A percentile compares a stretch with the other conserved stretches of the same genome.
These are phyloP conservation scores for Thomomys bottae DNA, from an alignment of 2,113 vertebrate genomes.

Conservation along the genomic window DNA sequence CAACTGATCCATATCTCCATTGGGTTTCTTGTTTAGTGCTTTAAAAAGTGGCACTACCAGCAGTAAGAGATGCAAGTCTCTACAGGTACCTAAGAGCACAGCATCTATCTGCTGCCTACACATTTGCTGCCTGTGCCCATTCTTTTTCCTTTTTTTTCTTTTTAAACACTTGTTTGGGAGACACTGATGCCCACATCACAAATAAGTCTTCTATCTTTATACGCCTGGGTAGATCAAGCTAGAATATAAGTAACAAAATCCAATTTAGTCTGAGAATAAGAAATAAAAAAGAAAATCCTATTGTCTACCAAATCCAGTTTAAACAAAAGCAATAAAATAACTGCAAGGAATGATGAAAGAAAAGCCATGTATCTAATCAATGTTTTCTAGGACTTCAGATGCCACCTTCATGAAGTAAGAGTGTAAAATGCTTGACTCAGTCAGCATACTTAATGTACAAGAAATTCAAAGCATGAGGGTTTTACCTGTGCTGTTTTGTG, in stretches of 20 bases:
- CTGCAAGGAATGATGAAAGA: background rate
- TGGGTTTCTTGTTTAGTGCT: background rate
- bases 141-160: background rate
- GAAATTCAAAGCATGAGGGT: background rate
- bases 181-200: background rate
- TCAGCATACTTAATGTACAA: accelerated
- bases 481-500: background rate
- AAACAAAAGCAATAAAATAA: background rate
- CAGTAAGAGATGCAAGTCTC: background rate
- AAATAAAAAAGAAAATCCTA: background rate
- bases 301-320: background rate
- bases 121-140: background rate
- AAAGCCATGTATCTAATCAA: background rate
- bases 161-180: background rate
- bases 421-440: background rate
- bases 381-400: background rate
- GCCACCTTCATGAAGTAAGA: background rate
- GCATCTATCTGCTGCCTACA: background rate
- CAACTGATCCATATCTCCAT: background rate
- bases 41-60: background rate
- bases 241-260: constrained; percentile 8
- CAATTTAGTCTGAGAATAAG: background rate
- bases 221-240: background rate
- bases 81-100: background rate
- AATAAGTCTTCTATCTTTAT: background rate